Evolutionary conservation across 2,888 invertebrate species (phyloP).

Genomic region (Branchellion lobata): DNA sequence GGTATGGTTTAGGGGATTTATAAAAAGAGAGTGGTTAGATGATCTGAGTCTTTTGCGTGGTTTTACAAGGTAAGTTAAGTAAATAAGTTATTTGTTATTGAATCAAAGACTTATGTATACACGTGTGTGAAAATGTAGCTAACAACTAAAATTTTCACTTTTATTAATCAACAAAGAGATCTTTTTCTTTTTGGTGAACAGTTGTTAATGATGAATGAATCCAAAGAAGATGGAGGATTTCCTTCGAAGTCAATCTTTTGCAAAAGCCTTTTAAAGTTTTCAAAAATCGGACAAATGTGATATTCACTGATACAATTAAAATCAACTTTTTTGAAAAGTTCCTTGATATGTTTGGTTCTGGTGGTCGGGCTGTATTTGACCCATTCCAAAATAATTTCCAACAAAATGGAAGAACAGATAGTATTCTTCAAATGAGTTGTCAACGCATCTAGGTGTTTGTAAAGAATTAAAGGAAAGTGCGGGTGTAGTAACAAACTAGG

Average conservation of each 20-base stretch:
- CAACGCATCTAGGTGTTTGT: too few relatives aligned
- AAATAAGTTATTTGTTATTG: too few relatives aligned
- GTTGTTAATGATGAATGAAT: too few relatives aligned
- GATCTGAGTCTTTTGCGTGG: too few relatives aligned
- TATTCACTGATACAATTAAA: not conserved
- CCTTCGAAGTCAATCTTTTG: not conserved
- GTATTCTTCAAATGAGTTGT: not conserved
- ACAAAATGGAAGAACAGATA: not conserved
- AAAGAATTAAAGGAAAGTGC: constrained; percentile 4
- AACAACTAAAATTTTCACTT: too few relatives aligned
- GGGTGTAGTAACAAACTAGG: not conserved
- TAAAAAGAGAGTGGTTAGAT: too few relatives aligned
- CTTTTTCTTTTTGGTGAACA: too few relatives aligned
- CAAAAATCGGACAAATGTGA: not conserved
- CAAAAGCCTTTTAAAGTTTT: not conserved
- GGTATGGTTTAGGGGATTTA: too few relatives aligned
- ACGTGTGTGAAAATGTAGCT: too few relatives aligned
- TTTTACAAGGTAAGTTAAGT: too few relatives aligned
- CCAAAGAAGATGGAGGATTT: not conserved
- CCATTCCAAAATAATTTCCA: not conserved
- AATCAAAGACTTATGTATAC: too few relatives aligned
- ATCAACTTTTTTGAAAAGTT: not conserved
- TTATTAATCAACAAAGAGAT: too few relatives aligned
- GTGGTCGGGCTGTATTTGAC: not conserved
- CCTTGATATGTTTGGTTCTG: not conserved